phyloP scores from a whole-genome alignment of 2,113 vertebrate genomes.

The Nerophis lumbriciformis region DNA sequence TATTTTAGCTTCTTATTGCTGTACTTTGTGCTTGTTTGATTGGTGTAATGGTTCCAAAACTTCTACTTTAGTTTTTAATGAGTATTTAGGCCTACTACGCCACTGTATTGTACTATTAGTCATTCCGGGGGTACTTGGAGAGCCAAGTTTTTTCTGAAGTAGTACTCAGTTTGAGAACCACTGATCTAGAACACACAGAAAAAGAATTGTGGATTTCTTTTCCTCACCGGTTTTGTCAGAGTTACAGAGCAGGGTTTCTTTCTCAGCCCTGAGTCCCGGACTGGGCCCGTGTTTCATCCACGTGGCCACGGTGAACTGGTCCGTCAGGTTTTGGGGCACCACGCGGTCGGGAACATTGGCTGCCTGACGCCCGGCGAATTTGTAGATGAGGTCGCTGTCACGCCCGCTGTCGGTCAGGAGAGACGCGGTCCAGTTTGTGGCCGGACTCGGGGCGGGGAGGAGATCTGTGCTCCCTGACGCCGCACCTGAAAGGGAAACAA shows the following conservation, averaged over 20 bases:
- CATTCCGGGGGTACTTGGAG: too few species aligned
- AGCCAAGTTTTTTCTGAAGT: too few species aligned
- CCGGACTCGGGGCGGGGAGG: constrained; percentile 80
- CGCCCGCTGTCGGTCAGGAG: constrained; percentile 84
- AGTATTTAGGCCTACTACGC: too few species aligned
- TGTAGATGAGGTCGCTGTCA: constrained; percentile 86
- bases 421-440: constrained; percentile 88
- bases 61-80: too few species aligned
- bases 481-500: constrained; percentile 73
- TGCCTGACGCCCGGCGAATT: constrained; percentile 90
- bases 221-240: constrained; percentile 92
- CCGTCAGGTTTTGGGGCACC: constrained; percentile 92
- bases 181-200: too few species aligned
- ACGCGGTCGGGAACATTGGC: constrained; percentile 89
- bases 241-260: constrained; percentile 95
- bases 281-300: constrained; percentile 98
- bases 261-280: constrained; percentile 87
- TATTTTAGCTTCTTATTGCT: too few species aligned
- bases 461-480: constrained; percentile 93
- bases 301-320: constrained; percentile 93
- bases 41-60: too few species aligned
- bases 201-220: too few species aligned
- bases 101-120: too few species aligned
- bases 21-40: too few species aligned
- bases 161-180: too few species aligned